These are phyloP conservation scores for Ricordea florida DNA, from an alignment of 92 coral and sea anemone species.

Conservation along the genomic window DNA sequence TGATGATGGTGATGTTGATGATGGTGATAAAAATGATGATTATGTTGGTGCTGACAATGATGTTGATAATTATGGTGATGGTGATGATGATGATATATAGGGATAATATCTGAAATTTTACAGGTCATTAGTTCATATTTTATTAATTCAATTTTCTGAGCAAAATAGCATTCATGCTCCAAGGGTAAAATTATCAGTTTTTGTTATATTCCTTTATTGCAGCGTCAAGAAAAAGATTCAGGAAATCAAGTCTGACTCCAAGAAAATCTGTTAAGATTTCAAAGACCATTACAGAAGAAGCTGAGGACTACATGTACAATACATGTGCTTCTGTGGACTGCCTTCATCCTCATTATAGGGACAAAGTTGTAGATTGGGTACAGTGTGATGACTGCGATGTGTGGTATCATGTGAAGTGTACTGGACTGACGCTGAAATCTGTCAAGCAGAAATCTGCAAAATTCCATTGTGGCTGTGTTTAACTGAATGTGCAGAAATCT, in stretches of 20 bases:
- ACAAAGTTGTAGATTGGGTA: conserved; percentile 82
- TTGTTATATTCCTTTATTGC: not conserved
- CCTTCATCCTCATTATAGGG: conserved; percentile 64
- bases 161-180: not conserved
- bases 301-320: conserved; percentile 20
- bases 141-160: not conserved
- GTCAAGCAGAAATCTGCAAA: conserved; percentile 63
- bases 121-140: not conserved
- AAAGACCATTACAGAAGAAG: not conserved
- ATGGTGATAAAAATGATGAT: not conserved
- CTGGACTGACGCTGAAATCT: conserved; percentile 72
- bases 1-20: not conserved
- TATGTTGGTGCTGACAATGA: not conserved
- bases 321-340: conserved; percentile 81
- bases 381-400: conserved; percentile 86
- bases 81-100: too few relatives aligned
- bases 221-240: not conserved
- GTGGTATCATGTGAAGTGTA: conserved; percentile 92
- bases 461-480: conserved; percentile 92
- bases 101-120: too few relatives aligned
- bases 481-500: too few relatives aligned
- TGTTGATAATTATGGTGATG: not conserved
- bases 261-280: not conserved
- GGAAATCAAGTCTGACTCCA: not conserved
- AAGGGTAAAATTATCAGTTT: not conserved